Evolutionary conservation across 2,888 invertebrate species (phyloP).

Genomic region (Calameuta filiformis): DNA sequence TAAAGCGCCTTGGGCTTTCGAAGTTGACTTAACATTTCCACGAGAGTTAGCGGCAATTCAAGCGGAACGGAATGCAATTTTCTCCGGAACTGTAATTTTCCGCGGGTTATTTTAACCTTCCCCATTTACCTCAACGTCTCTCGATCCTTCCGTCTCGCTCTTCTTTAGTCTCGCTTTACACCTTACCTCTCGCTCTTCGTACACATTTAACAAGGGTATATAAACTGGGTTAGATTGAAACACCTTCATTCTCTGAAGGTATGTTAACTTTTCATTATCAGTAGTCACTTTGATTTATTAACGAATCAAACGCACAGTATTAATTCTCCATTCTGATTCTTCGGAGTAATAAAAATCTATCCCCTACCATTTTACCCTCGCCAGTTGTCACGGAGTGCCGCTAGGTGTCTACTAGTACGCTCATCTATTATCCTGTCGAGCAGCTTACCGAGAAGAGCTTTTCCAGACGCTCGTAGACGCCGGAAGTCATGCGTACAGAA

Average conservation of each 20-base stretch:
- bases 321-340: not conserved
- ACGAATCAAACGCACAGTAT: not conserved
- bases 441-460: not conserved
- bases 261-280: not conserved
- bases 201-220: not conserved
- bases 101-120: constrained; percentile 19
- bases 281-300: not conserved
- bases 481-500: not conserved
- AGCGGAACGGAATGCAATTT: constrained; percentile 37
- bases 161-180: no score
- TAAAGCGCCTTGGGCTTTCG: constrained; percentile 15
- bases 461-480: not conserved
- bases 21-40: constrained; percentile 17
- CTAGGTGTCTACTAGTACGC: not conserved
- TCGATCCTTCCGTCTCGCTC: not conserved
- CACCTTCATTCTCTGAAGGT: not conserved
- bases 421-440: not conserved
- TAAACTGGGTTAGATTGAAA: not conserved
- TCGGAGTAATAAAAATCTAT: not conserved
- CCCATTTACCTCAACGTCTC: not conserved
- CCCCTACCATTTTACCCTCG: not conserved
- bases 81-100: constrained; percentile 31
- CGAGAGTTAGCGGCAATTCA: constrained; percentile 15
- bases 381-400: not conserved
- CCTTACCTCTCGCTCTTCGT: not conserved